Percentiles rank a stretch among this genome's conserved stretches.
These are phyloP conservation scores for Flexamia atlantica DNA, from an alignment of 2,888 invertebrate genomes.

Conservation along the genomic window DNA sequence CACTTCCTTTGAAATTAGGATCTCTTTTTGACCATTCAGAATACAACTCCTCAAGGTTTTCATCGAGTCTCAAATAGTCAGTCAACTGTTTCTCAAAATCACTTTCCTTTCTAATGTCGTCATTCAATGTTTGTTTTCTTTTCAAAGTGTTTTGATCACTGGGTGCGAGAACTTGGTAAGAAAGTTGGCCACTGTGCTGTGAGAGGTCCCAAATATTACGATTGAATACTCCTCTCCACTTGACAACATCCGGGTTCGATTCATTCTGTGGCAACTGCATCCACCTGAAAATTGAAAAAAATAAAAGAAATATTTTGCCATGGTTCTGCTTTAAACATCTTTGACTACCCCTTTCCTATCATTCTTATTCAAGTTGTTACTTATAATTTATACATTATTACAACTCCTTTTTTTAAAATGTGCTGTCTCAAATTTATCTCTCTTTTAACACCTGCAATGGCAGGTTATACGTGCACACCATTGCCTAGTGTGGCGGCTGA, in stretches of 20 bases:
- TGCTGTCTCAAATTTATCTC: no score
- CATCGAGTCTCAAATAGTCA: slow-evolving; percentile 87
- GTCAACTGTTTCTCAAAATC: slow-evolving; percentile 78
- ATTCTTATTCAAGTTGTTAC: no score
- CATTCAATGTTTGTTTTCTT: neutral
- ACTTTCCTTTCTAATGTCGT: neutral
- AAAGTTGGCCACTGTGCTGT: neutral
- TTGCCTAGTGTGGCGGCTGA: no score
- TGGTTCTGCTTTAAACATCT: no score
- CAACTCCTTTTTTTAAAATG: no score
- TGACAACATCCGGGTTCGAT: neutral
- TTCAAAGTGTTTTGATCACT: neutral
- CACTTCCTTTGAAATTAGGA: slow-evolving; percentile 83
- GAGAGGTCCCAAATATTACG: slow-evolving; percentile 16
- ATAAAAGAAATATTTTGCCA: neutral
- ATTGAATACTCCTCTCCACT: slow-evolving; percentile 43
- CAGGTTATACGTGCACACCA: no score
- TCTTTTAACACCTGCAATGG: no score
- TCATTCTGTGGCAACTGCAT: slow-evolving; percentile 10
- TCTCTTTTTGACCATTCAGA: slow-evolving; percentile 86
- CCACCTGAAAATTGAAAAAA: slow-evolving; percentile 12
- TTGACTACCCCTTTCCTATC: no score
- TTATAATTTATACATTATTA: no score
- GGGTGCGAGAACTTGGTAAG: slow-evolving; percentile 5
- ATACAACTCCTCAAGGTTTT: slow-evolving; percentile 83